Evolutionary conservation across 2,113 vertebrate genomes (phyloP), one percentile per base, ranked within the genome.

Genomic region (Origma solitaria): DNA sequence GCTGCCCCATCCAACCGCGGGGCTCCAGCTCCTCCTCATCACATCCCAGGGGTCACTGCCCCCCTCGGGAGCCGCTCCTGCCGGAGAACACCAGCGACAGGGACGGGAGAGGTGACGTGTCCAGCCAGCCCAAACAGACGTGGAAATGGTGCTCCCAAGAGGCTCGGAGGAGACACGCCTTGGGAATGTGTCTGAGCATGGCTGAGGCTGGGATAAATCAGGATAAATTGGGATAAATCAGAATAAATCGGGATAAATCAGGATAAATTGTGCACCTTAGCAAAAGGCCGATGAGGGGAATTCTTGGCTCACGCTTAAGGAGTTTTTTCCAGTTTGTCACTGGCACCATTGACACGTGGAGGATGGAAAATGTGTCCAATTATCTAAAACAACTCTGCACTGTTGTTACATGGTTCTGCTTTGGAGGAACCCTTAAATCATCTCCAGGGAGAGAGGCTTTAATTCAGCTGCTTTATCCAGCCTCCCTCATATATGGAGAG

Each of bases 111-210:
- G 47, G 37, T 28, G 70, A 60, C 9, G 7, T 13, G 42, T 64
- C 76, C 95, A 47, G 72, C 14, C 77, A 10, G n/a, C 3, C n/a
- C 64, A 4, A 13, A 21, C 25, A 62, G 64, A 81, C 30, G 81
- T 82, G 90, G 94, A 93, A 93, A 95, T n/a, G 85, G 82, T 95
- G 95, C 90, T 95, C 88, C 90, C 95, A 93, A 89, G 92, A 92
- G 95, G 69, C 82, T 62, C 1, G 1, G 78, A 23, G n/a, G 69
- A 61, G 85, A 62, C 83, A 69, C 54, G 73, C 82, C 85, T 84
- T 54, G 66, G 30, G 81, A 76, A 49, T 37, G 77, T 7, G 57
- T 5, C 38, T 65, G 62, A 76, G 92, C 82, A 28, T 37, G 79
- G 35, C 54, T 42, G 57, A 71, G 71, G 35, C 24, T n/a, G 49